Evolutionary conservation across 2,888 invertebrate species (phyloP), one percentile per base, ranked within the genome.

Genomic region (Platycheirus albimanus): DNA sequence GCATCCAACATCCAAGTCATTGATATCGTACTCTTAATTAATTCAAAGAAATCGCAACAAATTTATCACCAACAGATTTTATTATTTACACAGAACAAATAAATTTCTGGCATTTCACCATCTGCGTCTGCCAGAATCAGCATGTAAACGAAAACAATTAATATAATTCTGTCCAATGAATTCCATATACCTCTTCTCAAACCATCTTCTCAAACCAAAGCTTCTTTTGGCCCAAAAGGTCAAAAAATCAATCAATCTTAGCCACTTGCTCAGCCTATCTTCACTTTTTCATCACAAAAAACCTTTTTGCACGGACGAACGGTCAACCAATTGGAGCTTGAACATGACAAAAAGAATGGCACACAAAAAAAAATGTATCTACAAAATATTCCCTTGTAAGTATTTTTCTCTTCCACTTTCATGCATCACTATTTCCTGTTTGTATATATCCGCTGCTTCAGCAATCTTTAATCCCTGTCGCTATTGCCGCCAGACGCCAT

Each of bases 291-390:
- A 63, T 79, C 67, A 30, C 45, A 43, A 38, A 52, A 28, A 30
- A 56, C 43, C 66, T 61, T 43, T 56, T 58, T 64, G 8, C 54
- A 79, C 15, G 61, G 69, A 56, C 63, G 74, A 80, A 74, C 13
- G 41, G 24, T 13, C 45, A 6, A 20, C 75, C 58, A 80, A 80
- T 51, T 75, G 64, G 51, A 80, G 80, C 80, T 52, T 80, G 33
- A 61, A 61, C 64, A 63, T 28, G 24, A 58, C 58, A 41, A n/a
- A n/a, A n/a, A n/a, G n/a, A n/a, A n/a, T n/a, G n/a, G n/a, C n/a
- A n/a, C n/a, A 28, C 5, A 41, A 24, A 41, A 58, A 24, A 28
- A 58, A n/a, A n/a, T n/a, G n/a, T 17, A 8, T 30, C 49, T 52
- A 74, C 67, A 69, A 72, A 72, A 45, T 28, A 33, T 20, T n/a